phyloP scores from a whole-genome alignment of 2,888 invertebrate species.

The Adelognathus sp. region DNA sequence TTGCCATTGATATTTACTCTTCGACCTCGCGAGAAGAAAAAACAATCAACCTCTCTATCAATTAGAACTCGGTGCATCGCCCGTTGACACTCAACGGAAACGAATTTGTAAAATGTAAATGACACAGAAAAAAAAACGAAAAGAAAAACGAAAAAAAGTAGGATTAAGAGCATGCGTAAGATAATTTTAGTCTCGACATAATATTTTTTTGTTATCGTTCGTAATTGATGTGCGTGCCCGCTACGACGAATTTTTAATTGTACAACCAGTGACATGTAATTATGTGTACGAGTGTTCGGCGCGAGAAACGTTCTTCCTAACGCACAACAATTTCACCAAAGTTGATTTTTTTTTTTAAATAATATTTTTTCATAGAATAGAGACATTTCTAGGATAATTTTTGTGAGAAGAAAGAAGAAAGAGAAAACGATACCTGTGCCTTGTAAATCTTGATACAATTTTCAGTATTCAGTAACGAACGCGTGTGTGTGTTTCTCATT shows the following conservation, averaged over 20 bases:
- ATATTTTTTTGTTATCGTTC: constrained; percentile 28
- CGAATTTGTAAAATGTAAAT: constrained; percentile 45
- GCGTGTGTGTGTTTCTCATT: constrained; percentile 61
- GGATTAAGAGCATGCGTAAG: constrained; percentile 41
- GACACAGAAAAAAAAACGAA: too few relatives aligned
- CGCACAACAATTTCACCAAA: constrained; percentile 61
- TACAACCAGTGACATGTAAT: constrained; percentile 29
- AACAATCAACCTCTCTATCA: neutral
- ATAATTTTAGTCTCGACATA: constrained; percentile 39
- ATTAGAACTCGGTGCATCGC: constrained; percentile 19
- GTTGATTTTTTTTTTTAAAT: constrained; percentile 56
- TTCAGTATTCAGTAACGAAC: constrained; percentile 70
- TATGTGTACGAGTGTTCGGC: constrained; percentile 15
- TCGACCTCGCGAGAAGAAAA: neutral
- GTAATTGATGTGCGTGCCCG: constrained; percentile 12
- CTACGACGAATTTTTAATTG: constrained; percentile 17
- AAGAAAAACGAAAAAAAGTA: too few relatives aligned
- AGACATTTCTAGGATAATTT: constrained; percentile 30
- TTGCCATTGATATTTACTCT: constrained; percentile 63
- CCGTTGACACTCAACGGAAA: constrained; percentile 20
- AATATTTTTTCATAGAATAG: constrained; percentile 24
- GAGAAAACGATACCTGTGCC: constrained; percentile 68
- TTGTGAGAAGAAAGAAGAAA: too few relatives aligned
- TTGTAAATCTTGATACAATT: constrained; percentile 69
- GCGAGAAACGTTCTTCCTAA: constrained; percentile 47